phyloP scores from a whole-genome alignment of 2,797 vertebrate genomes.

The Squalus acanthias region DNA sequence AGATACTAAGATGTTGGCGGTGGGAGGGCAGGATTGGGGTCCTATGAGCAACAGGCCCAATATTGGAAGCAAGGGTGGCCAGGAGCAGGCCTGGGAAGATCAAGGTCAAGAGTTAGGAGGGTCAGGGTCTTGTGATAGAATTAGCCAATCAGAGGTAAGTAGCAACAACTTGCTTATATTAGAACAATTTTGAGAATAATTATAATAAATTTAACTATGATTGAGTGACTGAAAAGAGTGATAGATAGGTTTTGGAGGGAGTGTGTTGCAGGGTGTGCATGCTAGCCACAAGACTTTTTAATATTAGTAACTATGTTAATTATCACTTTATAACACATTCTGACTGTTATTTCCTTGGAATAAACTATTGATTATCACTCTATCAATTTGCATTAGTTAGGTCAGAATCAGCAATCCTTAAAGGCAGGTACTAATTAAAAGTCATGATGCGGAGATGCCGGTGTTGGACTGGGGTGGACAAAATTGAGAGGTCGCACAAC shows the following conservation, averaged over 20 bases:
- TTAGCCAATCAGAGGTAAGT: neutral
- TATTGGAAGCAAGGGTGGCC: neutral
- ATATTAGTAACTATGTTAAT: neutral
- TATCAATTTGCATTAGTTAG: neutral
- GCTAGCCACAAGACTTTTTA: neutral
- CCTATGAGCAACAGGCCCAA: neutral
- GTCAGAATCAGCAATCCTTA: neutral
- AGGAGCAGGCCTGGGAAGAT: neutral
- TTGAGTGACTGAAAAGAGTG: neutral
- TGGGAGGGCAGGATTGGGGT: neutral
- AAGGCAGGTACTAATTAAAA: neutral
- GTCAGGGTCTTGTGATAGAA: neutral
- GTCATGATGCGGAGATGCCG: too few relatives aligned
- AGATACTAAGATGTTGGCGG: neutral
- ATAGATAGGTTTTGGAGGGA: neutral
- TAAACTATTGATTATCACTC: neutral
- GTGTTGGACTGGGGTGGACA: too few relatives aligned
- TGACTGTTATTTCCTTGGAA: neutral
- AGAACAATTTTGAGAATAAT: neutral
- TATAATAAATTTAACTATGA: neutral
- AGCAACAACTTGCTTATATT: neutral
- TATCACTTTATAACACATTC: neutral
- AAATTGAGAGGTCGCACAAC: too few relatives aligned
- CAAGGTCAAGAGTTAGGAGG: neutral
- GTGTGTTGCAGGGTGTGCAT: neutral